Evolutionary conservation across 2,797 vertebrate species (phyloP).

Genomic region (Tiaroga cobitis): DNA sequence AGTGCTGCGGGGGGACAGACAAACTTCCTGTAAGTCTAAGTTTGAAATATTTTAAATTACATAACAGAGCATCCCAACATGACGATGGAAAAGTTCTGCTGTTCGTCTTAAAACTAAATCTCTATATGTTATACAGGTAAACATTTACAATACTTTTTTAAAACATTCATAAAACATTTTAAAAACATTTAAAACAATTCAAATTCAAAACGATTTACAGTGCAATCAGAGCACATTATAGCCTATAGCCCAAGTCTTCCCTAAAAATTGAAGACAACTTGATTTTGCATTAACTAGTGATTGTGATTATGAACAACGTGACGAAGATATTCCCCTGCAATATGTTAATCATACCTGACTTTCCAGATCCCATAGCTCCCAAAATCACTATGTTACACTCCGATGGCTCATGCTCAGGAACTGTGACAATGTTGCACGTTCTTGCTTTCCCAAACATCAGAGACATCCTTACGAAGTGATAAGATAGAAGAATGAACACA

Average conservation of each 20-base stretch:
- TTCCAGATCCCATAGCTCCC: slow-evolving; percentile 86
- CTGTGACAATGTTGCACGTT: slow-evolving; percentile 61
- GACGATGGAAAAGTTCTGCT: slow-evolving; percentile 39
- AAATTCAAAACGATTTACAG: background rate
- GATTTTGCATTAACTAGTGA: background rate
- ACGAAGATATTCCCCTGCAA: background rate
- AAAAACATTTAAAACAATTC: too few relatives aligned
- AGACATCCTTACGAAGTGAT: slow-evolving; percentile 70
- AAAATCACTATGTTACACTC: slow-evolving; percentile 89
- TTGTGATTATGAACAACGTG: background rate
- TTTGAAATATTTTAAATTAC: slow-evolving; percentile 41
- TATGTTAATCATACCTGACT: slow-evolving; percentile 82
- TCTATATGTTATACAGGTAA: background rate
- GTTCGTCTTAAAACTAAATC: background rate
- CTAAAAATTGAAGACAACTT: background rate
- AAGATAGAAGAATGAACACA: background rate
- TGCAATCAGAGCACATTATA: background rate
- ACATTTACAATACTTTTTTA: background rate
- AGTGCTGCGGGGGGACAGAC: slow-evolving; percentile 78
- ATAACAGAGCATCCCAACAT: slow-evolving; percentile 43
- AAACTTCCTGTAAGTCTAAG: slow-evolving; percentile 51
- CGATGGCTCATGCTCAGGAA: slow-evolving; percentile 71
- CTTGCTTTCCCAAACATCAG: slow-evolving; percentile 84
- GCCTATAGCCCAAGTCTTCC: background rate
- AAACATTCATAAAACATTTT: too few relatives aligned